These are phyloP conservation scores for Sycon ciliatum DNA, from an alignment of 37 sponge, comb jelly and placozoan genomes.

Conservation along the genomic window DNA sequence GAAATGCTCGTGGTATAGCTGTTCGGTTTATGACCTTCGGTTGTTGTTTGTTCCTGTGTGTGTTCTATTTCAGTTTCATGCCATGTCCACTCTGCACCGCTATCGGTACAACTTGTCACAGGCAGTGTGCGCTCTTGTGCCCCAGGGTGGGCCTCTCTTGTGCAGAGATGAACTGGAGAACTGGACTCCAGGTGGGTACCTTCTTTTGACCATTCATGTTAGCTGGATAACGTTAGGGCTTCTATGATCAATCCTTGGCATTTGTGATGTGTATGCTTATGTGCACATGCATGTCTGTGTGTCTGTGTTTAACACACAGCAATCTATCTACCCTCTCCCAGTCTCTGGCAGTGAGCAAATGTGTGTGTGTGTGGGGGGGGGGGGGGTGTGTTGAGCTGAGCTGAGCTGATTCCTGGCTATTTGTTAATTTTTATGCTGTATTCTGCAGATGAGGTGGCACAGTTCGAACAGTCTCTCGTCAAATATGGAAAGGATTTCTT, in stretches of 20 bases:
- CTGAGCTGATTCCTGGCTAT: no score
- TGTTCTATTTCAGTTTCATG: slow-evolving; percentile 51
- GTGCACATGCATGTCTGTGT: no score
- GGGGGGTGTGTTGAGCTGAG: neutral
- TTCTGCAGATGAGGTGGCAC: slow-evolving; percentile 72
- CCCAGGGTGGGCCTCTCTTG: slow-evolving; percentile 68
- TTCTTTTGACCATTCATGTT: neutral
- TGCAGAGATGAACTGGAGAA: slow-evolving; percentile 92
- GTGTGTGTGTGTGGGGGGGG: neutral
- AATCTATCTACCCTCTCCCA: neutral
- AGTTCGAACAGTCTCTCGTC: slow-evolving; percentile 81
- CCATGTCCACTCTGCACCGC: slow-evolving; percentile 77
- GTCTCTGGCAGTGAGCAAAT: neutral
- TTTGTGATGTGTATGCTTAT: no score
- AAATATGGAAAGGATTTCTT: slow-evolving; percentile 74
- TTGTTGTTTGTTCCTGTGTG: no score
- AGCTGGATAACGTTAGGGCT: no score
- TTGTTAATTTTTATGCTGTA: no score
- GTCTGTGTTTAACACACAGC: no score
- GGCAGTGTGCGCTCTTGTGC: slow-evolving; percentile 68
- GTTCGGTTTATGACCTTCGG: no score
- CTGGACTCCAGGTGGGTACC: slow-evolving; percentile 65
- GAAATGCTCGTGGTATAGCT: no score
- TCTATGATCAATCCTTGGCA: no score
- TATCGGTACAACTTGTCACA: slow-evolving; percentile 61